A percentile compares a stretch with the other conserved stretches of the same genome.
Conservation (phyloP, 2,113 vertebrate genomes). For the Passer montanus region DNA sequence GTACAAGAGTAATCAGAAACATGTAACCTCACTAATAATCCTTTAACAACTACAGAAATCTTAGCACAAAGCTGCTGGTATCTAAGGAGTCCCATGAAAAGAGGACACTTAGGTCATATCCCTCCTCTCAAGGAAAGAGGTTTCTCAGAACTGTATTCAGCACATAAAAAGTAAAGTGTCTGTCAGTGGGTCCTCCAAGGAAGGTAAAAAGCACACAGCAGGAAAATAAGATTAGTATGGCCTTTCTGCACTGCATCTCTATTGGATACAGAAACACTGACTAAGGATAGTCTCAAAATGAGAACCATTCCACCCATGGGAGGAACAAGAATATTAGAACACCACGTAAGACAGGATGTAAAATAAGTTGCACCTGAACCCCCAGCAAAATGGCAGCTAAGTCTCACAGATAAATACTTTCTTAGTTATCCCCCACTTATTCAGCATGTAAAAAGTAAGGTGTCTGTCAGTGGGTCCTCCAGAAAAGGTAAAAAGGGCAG, state of each 20-base stretch:
- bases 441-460: too few species aligned
- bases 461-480: too few species aligned
- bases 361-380: background rate
- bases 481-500: too few species aligned
- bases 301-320: background rate
- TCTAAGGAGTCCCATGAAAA: background rate
- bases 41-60: background rate
- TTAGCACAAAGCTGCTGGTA: background rate
- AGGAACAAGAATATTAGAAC: background rate
- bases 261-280: background rate
- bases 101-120: background rate
- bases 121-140: background rate
- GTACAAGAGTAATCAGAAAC: background rate
- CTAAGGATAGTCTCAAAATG: background rate
- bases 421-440: background rate
- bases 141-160: background rate
- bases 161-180: background rate
- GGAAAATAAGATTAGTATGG: background rate
- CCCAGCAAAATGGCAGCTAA: background rate
- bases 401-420: background rate
- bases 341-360: background rate
- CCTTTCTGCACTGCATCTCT: background rate
- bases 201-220: background rate
- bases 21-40: background rate
- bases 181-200: background rate